These are phyloP conservation scores for Ptychodera flava DNA, from an alignment of 35 echinoderm and acorn worm genomes.

Conservation along the genomic window DNA sequence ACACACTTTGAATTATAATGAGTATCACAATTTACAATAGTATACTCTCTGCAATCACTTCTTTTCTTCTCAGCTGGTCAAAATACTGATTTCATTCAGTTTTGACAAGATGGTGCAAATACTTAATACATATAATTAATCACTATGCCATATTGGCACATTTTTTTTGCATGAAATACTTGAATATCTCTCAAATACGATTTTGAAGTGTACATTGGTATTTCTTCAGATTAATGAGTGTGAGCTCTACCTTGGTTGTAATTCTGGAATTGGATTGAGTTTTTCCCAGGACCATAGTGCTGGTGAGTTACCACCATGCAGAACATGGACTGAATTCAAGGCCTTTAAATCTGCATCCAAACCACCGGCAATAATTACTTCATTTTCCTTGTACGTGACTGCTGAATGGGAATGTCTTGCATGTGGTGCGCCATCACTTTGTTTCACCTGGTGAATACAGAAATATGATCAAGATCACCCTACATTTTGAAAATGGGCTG, in stretches of 20 bases:
- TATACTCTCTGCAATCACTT: neutral
- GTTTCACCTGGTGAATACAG: slow-evolving; percentile 13
- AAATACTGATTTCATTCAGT: neutral
- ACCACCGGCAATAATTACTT: slow-evolving; percentile 54
- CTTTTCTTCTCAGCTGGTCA: neutral
- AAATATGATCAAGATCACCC: no score
- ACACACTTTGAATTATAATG: neutral
- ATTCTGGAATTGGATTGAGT: slow-evolving; percentile 13
- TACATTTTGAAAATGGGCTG: no score
- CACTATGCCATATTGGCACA: no score
- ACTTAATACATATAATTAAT: neutral
- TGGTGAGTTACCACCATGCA: slow-evolving; percentile 25
- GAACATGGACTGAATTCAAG: slow-evolving; percentile 37
- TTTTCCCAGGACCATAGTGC: slow-evolving; percentile 4
- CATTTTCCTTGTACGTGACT: slow-evolving; percentile 32
- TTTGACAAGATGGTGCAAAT: neutral
- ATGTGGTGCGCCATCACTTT: slow-evolving; percentile 12
- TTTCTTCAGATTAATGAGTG: no score
- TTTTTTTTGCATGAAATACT: no score
- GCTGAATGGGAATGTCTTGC: slow-evolving; percentile 75
- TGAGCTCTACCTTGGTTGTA: slow-evolving; percentile 74
- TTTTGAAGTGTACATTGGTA: no score
- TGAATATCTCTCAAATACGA: no score
- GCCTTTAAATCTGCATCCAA: slow-evolving; percentile 36
- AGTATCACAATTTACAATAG: neutral